Conservation (phyloP, 1,140 invertebrate genomes). For the Belonocnema kinseyi region DNA sequence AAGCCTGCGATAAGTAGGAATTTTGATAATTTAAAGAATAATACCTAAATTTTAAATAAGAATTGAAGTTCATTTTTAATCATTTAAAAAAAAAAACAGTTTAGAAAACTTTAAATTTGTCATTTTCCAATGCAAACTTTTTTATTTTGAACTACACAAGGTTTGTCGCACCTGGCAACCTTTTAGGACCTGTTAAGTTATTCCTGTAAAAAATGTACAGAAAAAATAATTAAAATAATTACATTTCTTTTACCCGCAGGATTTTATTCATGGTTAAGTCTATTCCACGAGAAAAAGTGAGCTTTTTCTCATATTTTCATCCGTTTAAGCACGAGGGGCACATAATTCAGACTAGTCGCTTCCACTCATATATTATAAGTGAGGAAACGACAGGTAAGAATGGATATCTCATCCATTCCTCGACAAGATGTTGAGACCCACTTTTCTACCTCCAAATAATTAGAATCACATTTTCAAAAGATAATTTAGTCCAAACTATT, state of each 20-base stretch:
- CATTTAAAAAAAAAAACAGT: no score
- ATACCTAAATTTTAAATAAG: no score
- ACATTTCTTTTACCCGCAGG: not conserved
- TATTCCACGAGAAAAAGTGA: not conserved
- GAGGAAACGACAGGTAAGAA: conserved; percentile 32
- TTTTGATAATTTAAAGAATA: no score
- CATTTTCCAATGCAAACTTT: no score
- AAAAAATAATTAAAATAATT: not conserved
- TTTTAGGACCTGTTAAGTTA: no score
- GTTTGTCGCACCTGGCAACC: no score
- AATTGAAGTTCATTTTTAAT: no score
- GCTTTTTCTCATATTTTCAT: not conserved
- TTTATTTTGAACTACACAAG: no score
- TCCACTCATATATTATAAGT: conserved; percentile 36
- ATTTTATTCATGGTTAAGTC: not conserved
- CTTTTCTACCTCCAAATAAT: not conserved
- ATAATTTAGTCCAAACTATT: not conserved
- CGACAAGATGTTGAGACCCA: no score
- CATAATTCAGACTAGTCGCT: conserved; percentile 35
- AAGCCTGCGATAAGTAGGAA: no score
- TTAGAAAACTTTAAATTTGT: no score
- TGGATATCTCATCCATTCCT: conserved; percentile 25
- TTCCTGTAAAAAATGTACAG: no score
- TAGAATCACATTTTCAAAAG: not conserved
- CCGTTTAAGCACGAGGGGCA: not conserved